Evolutionary conservation across 2,797 vertebrate species (phyloP), one percentile per base, ranked within the genome.

Genomic region (Sparus aurata): DNA sequence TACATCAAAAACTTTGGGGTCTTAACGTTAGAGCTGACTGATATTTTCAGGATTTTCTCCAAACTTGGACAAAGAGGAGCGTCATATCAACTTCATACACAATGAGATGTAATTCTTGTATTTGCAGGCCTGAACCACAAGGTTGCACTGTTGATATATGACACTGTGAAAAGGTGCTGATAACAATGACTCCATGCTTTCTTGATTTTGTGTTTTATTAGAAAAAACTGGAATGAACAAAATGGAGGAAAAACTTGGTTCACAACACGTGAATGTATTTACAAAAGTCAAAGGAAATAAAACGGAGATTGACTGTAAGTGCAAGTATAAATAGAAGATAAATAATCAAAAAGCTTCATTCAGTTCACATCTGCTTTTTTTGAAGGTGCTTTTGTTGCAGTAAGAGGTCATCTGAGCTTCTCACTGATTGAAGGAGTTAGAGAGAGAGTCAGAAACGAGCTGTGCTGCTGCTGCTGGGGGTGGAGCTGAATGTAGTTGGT

Each of bases 241-340:
- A 64, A 71, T 50, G 0, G 7, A 45, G 11, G 47, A 34, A 12
- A 63, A 52, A 20, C 23, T 34, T 79, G 18, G 10, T 53, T 49
- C 23, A n/a, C 2, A 57, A 59, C 3, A 58, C 2, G 73, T 4
- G 41, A 1, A 47, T 58, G 0, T 0, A 67, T 82, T 57, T 66
- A 73, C 20, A 79, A 53, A 34, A 3, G 8, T 5, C 8, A 25
- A 1, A 60, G 2, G 0, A 54, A 16, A 22, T 17, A 47, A 12
- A 45, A 45, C 43, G 2, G 43, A 70, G 6, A 71, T 18, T 23
- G 10, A 67, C 3, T 45, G 11, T n/a, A 64, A 12, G 16, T 47
- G 11, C 45, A 73, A 61, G 25, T 16, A 83, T 75, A 84, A 82
- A 91, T 70, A 84, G n/a, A 69, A 18, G 2, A 78, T 76, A 85